Evolutionary conservation across 2,113 vertebrate genomes (phyloP).

Genomic region (Psephotus haematonotus): DNA sequence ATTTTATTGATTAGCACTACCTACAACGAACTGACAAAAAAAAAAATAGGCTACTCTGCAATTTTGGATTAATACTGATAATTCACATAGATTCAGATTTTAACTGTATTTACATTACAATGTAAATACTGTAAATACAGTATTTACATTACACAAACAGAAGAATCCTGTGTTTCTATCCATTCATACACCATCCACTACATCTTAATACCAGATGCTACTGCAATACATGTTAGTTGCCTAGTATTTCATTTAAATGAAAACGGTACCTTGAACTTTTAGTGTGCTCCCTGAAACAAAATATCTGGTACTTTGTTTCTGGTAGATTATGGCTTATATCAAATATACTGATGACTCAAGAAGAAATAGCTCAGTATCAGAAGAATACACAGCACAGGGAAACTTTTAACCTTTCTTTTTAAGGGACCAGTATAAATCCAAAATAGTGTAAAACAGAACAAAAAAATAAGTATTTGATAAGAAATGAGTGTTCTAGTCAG

Average conservation of each 20-base stretch:
- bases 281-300: background rate
- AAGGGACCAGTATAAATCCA: background rate
- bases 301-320: background rate
- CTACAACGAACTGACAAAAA: background rate
- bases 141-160: background rate
- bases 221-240: background rate
- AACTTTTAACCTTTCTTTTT: background rate
- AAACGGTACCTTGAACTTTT: background rate
- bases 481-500: background rate
- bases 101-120: background rate
- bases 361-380: background rate
- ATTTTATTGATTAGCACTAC: background rate
- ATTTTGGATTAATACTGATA: background rate
- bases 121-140: background rate
- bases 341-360: background rate
- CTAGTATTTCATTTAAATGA: background rate
- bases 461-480: background rate
- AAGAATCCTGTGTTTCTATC: background rate
- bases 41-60: background rate
- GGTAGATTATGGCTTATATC: background rate
- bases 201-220: background rate
- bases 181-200: background rate
- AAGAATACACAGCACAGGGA: background rate
- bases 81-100: background rate
- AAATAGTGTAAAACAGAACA: background rate